Base-by-base conservation (phyloP, 2,888 invertebrate species). In the Synanthedon andrenaeformis region DNA sequence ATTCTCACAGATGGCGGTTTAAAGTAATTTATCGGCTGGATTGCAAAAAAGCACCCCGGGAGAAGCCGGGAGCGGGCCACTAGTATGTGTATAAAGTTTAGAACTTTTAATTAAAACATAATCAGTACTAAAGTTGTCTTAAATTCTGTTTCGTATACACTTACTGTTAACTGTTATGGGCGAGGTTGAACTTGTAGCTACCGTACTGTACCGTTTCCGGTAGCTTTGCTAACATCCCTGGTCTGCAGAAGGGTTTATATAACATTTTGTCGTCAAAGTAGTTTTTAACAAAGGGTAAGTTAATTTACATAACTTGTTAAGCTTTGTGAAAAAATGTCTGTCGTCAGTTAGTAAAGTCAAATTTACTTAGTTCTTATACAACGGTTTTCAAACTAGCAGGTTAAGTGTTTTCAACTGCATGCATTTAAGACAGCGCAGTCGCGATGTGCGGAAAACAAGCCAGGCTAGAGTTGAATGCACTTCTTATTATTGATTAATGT, bases 381-480 rank as follows among this genome's bases (percentile, higher is more conserved):
- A 45, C 35, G 14, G 13, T n/a, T 45, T 42, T 45, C 3, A 35
- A 35, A 45, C 45, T 45, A 45, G 45, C 45, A 11, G 45, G 35
- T 35, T 35, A 35, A 35, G 35, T 14, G 13, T 6, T 13, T 45
- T 12, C 45, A 8, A 45, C 14, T 45, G 45, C 14, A 45, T 45
- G 45, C 5, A 45, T 13, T n/a, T 57, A 59, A 55, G 56, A 59
- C 53, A 56, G 63, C 64, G 64, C 64, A 65, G 64, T 57, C 62
- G 64, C 64, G 56, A 60, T 56, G 57, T 62, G 59, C 58, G 45
- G 13, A 45, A 45, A 60, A 54, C 59, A 59, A 64, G 58, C 59
- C 58, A 54, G 35, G 63, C 57, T 61, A 64, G 61, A 64, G 64
- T 65, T 64, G 64, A 65, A 65, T 57, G 65, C 60, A 61, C 64